Percentiles rank a stretch among this genome's conserved stretches.
Conservation (phyloP, 1,140 invertebrate genomes). For the Calycopis cecrops region DNA sequence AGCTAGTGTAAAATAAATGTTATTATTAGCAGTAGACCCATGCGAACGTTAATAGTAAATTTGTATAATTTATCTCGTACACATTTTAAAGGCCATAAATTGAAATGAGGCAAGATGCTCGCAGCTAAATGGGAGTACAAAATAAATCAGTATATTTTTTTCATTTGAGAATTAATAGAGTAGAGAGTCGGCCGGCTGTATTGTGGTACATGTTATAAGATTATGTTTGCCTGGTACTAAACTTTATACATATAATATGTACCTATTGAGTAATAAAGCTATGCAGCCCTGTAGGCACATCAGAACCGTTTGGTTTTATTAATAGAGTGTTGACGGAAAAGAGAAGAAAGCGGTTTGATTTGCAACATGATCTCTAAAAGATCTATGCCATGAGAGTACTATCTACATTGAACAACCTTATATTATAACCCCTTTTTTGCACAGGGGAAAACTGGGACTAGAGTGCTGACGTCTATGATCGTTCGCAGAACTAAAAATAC, state of each 20-base stretch:
- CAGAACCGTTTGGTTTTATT: no score
- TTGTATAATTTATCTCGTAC: constrained; percentile 11
- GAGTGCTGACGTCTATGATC: no score
- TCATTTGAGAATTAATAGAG: constrained; percentile 59
- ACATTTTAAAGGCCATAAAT: constrained; percentile 48
- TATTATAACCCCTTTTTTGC: no score
- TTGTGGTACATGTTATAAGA: constrained; percentile 30
- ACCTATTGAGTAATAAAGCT: no score
- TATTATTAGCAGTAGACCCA: constrained; percentile 7
- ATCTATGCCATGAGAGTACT: no score
- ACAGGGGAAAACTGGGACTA: no score
- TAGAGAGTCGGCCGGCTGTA: constrained; percentile 32
- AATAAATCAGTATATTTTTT: constrained; percentile 51
- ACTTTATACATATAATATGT: not conserved
- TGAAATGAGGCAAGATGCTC: constrained; percentile 64
- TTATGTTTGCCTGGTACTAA: constrained; percentile 8
- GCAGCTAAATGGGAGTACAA: constrained; percentile 57
- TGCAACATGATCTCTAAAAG: no score
- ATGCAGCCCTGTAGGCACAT: no score
- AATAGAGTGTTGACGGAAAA: no score
- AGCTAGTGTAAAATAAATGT: not conserved
- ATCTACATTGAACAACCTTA: no score
- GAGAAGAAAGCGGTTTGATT: no score
- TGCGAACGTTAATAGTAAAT: constrained; percentile 8
- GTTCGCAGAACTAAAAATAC: no score